phyloP scores from a whole-genome alignment of 2,797 vertebrate genomes.

The Enteromius thamalakanensis region DNA sequence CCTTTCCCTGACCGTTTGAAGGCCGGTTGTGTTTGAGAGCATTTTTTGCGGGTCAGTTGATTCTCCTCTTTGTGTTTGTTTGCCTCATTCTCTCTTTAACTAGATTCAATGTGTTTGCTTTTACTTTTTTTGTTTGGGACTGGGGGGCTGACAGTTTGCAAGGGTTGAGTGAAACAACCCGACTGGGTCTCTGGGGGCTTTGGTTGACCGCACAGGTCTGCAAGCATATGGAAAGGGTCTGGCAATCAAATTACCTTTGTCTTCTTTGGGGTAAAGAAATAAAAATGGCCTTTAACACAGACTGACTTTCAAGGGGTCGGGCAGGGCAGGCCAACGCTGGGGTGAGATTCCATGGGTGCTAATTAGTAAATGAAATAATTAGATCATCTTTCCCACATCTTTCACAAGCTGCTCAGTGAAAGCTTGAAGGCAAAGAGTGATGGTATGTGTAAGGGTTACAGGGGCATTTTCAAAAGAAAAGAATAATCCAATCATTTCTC shows the following conservation, averaged over 20 bases:
- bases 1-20: slow-evolving; percentile 47
- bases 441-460: slow-evolving; percentile 44
- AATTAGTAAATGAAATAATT: slow-evolving; percentile 71
- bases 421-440: slow-evolving; percentile 50
- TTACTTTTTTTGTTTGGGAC: slow-evolving; percentile 41
- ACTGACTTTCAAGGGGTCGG: slow-evolving; percentile 48
- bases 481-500: slow-evolving; percentile 60
- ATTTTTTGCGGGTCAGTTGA: slow-evolving; percentile 65
- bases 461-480: slow-evolving; percentile 49
- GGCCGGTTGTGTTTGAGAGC: slow-evolving; percentile 57
- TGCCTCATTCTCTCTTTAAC: slow-evolving; percentile 63
- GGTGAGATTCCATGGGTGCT: slow-evolving; percentile 61
- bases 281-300: slow-evolving; percentile 55
- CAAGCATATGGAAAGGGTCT: slow-evolving; percentile 63
- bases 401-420: slow-evolving; percentile 56
- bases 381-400: slow-evolving; percentile 67
- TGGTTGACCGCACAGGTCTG: slow-evolving; percentile 54
- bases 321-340: slow-evolving; percentile 27
- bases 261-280: slow-evolving; percentile 59
- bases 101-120: slow-evolving; percentile 70
- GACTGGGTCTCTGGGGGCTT: slow-evolving; percentile 50
- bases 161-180: slow-evolving; percentile 61
- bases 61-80: slow-evolving; percentile 61
- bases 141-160: slow-evolving; percentile 51
- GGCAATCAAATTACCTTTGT: slow-evolving; percentile 69